A percentile compares a stretch with the other conserved stretches of the same genome.
These are phyloP conservation scores for Triops cancriformis DNA, from an alignment of 1,140 invertebrate genomes.

Conservation along the genomic window DNA sequence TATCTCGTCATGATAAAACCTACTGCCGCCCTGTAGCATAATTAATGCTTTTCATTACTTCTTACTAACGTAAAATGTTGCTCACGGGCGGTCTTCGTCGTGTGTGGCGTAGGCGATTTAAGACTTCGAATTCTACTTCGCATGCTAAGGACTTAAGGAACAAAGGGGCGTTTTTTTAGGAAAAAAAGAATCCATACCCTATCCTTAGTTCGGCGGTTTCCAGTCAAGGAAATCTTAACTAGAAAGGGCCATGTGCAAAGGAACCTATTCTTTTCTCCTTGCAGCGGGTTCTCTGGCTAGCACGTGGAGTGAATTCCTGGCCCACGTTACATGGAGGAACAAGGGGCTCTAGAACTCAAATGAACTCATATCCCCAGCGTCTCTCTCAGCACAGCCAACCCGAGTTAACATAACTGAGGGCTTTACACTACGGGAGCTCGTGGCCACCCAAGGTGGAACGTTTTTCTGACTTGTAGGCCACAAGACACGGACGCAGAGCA, in stretches of 20 bases:
- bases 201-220: neutral
- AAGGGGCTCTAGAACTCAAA: neutral
- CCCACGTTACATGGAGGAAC: neutral
- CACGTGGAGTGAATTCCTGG: neutral
- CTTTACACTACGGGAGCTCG: neutral
- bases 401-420: neutral
- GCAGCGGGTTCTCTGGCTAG: neutral
- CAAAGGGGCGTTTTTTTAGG: neutral
- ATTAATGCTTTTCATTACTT: neutral
- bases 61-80: neutral
- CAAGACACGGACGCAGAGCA: neutral
- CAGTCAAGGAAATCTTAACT: neutral
- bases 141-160: neutral
- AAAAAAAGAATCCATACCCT: neutral
- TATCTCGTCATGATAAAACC: neutral
- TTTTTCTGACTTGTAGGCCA: neutral
- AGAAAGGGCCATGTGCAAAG: constrained; percentile 7
- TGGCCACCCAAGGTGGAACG: constrained; percentile 1
- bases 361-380: neutral
- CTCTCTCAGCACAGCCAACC: neutral
- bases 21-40: neutral
- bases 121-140: neutral
- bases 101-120: neutral
- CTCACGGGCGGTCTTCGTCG: neutral
- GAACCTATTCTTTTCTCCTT: neutral